Conservation (phyloP, 2,797 vertebrate species). For the Melopsittacus undulatus region DNA sequence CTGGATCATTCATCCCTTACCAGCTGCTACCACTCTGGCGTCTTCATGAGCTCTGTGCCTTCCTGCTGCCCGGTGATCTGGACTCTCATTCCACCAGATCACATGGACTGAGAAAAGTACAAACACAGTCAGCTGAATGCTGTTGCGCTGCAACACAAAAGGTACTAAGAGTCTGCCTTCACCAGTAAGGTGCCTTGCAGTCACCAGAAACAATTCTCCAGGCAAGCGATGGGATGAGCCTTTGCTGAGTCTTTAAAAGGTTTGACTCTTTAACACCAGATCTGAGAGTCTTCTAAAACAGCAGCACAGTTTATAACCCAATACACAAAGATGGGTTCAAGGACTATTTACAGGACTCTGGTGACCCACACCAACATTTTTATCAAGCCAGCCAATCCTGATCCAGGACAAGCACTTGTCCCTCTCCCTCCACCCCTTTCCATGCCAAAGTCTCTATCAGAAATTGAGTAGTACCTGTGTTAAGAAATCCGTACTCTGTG, state of each 20-base stretch:
- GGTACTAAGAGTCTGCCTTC: neutral
- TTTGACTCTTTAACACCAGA: neutral
- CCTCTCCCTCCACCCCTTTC: neutral
- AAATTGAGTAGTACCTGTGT: constrained; percentile 79
- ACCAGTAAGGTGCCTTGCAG: neutral
- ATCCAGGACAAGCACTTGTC: neutral
- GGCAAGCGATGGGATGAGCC: neutral
- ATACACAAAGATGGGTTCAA: neutral
- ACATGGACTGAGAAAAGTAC: constrained; percentile 81
- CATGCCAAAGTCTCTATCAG: neutral
- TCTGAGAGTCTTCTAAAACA: neutral
- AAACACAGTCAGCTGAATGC: neutral
- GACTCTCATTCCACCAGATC: constrained; percentile 88
- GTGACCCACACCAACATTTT: neutral
- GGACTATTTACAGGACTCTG: neutral
- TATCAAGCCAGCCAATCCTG: neutral
- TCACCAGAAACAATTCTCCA: neutral
- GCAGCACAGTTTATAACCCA: neutral
- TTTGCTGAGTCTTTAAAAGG: neutral
- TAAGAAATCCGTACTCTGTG: constrained; percentile 85
- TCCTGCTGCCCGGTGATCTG: constrained; percentile 83
- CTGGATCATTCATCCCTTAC: constrained; percentile 71
- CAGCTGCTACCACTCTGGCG: constrained; percentile 88
- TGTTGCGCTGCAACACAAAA: neutral
- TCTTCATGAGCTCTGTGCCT: constrained; percentile 86